phyloP scores from a whole-genome alignment of 2,113 vertebrate genomes.

The Seriola dumerili region DNA sequence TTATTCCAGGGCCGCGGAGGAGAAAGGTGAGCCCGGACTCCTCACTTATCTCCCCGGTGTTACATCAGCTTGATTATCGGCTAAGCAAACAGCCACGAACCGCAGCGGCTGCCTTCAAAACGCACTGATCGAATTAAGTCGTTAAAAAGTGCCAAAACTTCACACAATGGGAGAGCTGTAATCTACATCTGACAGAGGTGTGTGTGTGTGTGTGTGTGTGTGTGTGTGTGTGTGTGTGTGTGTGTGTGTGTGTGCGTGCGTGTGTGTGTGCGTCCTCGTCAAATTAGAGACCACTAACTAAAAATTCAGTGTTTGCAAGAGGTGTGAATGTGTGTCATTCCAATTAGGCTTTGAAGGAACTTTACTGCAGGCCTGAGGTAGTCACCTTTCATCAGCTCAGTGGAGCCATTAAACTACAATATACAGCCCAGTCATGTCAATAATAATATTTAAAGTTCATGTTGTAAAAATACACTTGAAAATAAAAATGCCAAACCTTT shows the following conservation, averaged over 20 bases:
- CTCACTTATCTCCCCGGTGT: slow-evolving; percentile 42
- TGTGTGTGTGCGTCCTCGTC: background rate
- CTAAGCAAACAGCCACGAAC: slow-evolving; percentile 48
- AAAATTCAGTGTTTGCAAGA: slow-evolving; percentile 9
- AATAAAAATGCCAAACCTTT: background rate
- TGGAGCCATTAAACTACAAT: no score
- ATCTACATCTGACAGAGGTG: slow-evolving; percentile 20
- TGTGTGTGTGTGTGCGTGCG: slow-evolving; percentile 12
- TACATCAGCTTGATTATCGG: slow-evolving; percentile 30
- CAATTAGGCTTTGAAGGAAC: background rate
- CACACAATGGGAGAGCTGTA: slow-evolving; percentile 25
- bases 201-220: slow-evolving; percentile 17
- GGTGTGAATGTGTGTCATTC: slow-evolving; percentile 31
- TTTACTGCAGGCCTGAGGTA: no score
- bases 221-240: slow-evolving; percentile 18
- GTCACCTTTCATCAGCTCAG: no score
- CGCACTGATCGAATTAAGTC: slow-evolving; percentile 72
- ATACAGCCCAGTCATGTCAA: no score
- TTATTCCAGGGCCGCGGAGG: slow-evolving; percentile 15
- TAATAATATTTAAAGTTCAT: no score
- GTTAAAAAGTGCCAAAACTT: slow-evolving; percentile 60
- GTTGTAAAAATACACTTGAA: background rate
- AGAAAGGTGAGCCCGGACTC: background rate
- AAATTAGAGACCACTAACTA: slow-evolving; percentile 50
- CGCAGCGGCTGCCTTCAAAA: background rate